Conservation (phyloP, 2,797 vertebrate genomes). For the Zenarchopterus dispar region DNA sequence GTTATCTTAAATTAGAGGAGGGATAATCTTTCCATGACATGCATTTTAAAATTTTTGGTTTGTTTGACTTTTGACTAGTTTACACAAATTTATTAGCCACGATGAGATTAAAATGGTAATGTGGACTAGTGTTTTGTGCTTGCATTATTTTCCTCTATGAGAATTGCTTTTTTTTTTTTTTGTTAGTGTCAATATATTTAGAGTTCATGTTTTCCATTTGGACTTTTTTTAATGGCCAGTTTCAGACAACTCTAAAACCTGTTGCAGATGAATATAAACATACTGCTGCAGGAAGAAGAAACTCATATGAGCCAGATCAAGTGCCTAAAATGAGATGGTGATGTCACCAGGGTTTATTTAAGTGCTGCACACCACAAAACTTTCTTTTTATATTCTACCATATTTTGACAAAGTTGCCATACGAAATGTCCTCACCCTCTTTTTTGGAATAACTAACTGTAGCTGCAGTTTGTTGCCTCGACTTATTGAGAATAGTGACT, state of each 20-base stretch:
- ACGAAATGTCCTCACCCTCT: constrained; percentile 54
- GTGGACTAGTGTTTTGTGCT: too few relatives aligned
- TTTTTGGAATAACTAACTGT: constrained; percentile 34
- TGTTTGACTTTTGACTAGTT: constrained; percentile 30
- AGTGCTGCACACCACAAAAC: constrained; percentile 40
- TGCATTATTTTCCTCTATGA: too few relatives aligned
- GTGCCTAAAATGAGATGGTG: constrained; percentile 13
- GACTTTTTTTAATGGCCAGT: too few relatives aligned
- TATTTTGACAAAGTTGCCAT: constrained; percentile 25
- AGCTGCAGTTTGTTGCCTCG: constrained; percentile 23
- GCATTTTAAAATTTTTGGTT: constrained; percentile 14
- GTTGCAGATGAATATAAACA: constrained; percentile 31
- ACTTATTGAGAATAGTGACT: constrained; percentile 13
- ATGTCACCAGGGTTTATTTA: constrained; percentile 57
- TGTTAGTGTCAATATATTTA: too few relatives aligned
- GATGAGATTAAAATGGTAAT: not conserved
- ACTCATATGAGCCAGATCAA: constrained; percentile 44
- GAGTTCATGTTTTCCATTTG: too few relatives aligned
- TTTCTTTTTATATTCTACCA: constrained; percentile 39
- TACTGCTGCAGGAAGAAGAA: constrained; percentile 33
- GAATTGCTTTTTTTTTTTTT: too few relatives aligned
- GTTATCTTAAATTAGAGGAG: constrained; percentile 26
- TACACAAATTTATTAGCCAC: constrained; percentile 20
- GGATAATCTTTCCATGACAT: constrained; percentile 15
- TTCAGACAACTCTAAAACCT: not conserved